A percentile compares a stretch with the other conserved stretches of the same genome.
These are phyloP conservation scores for Tamandua tetradactyla DNA, from an alignment of 2,797 vertebrate genomes.

Conservation along the genomic window DNA sequence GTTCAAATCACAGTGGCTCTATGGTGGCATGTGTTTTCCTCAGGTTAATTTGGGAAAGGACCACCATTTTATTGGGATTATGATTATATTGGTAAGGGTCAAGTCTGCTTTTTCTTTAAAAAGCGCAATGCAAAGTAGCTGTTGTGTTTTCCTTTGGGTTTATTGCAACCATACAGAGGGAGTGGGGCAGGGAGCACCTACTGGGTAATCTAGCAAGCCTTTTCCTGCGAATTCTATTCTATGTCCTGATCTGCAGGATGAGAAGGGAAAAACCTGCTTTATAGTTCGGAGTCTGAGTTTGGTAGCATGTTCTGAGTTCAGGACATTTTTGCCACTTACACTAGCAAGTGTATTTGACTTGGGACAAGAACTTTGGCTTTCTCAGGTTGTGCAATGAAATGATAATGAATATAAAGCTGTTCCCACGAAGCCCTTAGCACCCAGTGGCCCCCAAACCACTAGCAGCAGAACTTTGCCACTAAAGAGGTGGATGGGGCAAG, in stretches of 20 bases:
- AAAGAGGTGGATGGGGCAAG: neutral
- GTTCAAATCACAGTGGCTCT: neutral
- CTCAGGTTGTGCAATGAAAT: neutral
- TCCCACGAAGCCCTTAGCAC: neutral
- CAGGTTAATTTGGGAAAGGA: neutral
- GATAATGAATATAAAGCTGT: neutral
- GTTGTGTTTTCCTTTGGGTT: neutral
- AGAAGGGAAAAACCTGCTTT: neutral
- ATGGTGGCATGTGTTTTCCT: neutral
- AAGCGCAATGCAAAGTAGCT: neutral
- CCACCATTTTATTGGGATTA: neutral
- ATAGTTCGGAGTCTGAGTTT: neutral
- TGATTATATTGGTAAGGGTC: neutral
- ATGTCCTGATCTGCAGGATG: neutral
- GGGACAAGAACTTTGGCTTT: neutral
- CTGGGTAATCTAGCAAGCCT: neutral
- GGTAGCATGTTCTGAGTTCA: neutral
- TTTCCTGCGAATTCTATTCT: neutral
- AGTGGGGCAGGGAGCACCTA: accelerated
- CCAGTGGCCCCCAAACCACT: neutral
- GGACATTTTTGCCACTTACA: neutral
- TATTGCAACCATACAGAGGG: neutral
- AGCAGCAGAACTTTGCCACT: neutral
- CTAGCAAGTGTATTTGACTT: neutral
- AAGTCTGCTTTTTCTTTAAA: neutral